These are phyloP conservation scores for Grallaria varia DNA, from an alignment of 2,113 vertebrate genomes.

Conservation along the genomic window DNA sequence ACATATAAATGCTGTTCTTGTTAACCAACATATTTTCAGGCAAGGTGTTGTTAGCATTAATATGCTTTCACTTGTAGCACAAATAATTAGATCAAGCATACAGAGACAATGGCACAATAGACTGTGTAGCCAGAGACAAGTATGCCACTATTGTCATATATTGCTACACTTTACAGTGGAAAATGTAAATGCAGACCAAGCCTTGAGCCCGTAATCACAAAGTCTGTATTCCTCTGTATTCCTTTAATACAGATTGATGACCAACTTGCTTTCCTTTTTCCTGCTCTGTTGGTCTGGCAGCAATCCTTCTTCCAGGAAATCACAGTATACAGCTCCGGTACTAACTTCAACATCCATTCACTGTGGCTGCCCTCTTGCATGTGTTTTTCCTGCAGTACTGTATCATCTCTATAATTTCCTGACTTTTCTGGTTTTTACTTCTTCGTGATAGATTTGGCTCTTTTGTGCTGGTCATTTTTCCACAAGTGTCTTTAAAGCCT, in stretches of 20 bases:
- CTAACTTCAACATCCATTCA: neutral
- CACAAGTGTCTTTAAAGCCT: neutral
- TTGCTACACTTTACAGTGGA: neutral
- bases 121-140: neutral
- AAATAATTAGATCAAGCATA: neutral
- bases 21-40: neutral
- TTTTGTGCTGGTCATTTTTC: neutral
- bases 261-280: neutral
- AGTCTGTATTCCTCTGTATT: neutral
- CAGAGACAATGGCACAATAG: neutral
- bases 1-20: neutral
- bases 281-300: neutral
- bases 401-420: neutral
- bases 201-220: neutral
- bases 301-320: neutral
- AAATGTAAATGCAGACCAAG: neutral
- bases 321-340: neutral
- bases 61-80: neutral
- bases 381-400: neutral
- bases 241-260: neutral
- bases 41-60: neutral
- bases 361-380: neutral
- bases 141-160: neutral
- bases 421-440: neutral
- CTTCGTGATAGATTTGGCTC: neutral